Conservation (phyloP, 2,888 invertebrate genomes). For the Ophioninae sp. region DNA sequence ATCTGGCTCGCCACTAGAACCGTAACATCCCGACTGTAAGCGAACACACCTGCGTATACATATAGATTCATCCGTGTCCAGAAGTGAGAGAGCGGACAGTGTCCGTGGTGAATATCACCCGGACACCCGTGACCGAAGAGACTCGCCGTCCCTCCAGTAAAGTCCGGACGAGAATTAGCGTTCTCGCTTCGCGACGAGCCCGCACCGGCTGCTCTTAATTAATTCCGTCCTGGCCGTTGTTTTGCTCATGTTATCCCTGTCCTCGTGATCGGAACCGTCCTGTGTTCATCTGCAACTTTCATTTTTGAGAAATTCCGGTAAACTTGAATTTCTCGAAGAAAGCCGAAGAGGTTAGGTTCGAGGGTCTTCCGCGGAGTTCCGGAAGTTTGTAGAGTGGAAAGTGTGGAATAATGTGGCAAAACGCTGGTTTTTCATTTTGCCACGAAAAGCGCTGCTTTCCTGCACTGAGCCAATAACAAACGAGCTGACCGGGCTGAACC, state of each 20-base stretch:
- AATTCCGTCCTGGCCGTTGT: constrained; percentile 71
- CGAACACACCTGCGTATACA: constrained; percentile 18
- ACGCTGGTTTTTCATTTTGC: too few relatives aligned
- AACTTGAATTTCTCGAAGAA: neutral
- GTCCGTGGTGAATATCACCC: constrained; percentile 69
- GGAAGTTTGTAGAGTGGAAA: too few relatives aligned
- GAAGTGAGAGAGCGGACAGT: constrained; percentile 45
- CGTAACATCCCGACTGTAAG: constrained; percentile 43
- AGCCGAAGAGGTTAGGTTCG: neutral
- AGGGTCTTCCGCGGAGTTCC: too few relatives aligned
- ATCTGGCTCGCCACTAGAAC: constrained; percentile 74
- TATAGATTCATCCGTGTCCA: constrained; percentile 24
- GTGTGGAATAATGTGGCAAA: too few relatives aligned
- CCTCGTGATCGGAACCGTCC: neutral
- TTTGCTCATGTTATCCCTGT: constrained; percentile 47
- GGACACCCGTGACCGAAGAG: constrained; percentile 73
- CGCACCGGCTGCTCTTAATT: constrained; percentile 77
- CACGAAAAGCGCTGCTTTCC: too few relatives aligned
- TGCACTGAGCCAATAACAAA: too few relatives aligned
- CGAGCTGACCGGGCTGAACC: too few relatives aligned
- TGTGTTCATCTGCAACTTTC: neutral
- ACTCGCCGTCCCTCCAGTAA: constrained; percentile 43
- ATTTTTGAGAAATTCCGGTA: neutral
- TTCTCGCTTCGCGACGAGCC: constrained; percentile 67
- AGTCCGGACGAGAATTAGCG: constrained; percentile 77